Base-by-base conservation (phyloP, 2,797 vertebrate species). In the Vultur gryphus region DNA sequence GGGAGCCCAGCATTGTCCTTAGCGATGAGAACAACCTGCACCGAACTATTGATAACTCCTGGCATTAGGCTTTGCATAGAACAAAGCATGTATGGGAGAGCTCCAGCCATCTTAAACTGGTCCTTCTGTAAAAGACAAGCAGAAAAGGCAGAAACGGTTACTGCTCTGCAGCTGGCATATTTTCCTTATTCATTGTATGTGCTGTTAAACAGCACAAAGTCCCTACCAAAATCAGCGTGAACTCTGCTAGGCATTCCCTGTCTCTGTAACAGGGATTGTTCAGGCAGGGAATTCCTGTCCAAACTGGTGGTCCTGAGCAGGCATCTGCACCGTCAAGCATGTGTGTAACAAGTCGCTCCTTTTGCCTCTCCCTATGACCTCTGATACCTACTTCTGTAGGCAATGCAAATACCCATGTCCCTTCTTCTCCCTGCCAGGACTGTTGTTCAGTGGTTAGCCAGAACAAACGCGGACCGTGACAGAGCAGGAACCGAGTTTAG, bases 281-380 rank as follows among this genome's bases (percentile, higher is more conserved):
- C 67, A 55, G 16, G 48, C 23, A 35, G 58, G 39, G 48, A 55
- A 54, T 43, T 86, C 59, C 39, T 44, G 28, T 12, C 55, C 37
- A 39, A 18, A n/a, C 48, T 20, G 26, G 61, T 41, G 46, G 23
- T 49, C 48, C 67, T 14, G 18, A 35, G 59, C 35, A 41, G 39
- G 29, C 25, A 24, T 73, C 54, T 31, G 54, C 41, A 35, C 75
- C 46, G 28, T 26, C 39, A 46, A 48, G 46, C 29, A 23, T 1
- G 8, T 18, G 58, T 31, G 25, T 31, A 59, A 48, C 0, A 1
- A 48, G 46, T n/a, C 0, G 0, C 18, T 37, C 18, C 46, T 59
- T 66, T 41, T 54, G 31, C 59, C 23, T 43, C n/a, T 61, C 35
- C 35, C 43, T 62, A 1, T n/a, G 57, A 37, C 28, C 39, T 54